phyloP scores from a whole-genome alignment of 1,140 invertebrate species.

The Penaeus indicus region DNA sequence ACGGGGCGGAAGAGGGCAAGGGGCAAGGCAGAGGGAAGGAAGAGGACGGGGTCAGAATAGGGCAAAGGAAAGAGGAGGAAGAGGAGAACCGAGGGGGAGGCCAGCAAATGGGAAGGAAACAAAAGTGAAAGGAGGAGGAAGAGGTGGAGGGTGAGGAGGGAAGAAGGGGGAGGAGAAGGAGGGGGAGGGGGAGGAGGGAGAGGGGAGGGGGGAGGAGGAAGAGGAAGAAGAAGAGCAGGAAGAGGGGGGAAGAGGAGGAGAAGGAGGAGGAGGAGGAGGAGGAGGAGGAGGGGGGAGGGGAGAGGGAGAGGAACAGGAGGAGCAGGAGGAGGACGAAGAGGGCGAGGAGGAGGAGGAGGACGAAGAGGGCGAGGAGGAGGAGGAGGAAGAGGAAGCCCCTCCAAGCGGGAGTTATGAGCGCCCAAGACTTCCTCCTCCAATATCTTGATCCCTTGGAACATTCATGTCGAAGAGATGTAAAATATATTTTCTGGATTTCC shows the following conservation, averaged over 20 bases:
- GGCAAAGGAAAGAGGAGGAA: not conserved
- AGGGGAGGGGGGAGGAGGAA: too few relatives aligned
- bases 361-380: not conserved
- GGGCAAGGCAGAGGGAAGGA: too few relatives aligned
- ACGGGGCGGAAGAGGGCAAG: too few relatives aligned
- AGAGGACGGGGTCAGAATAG: not conserved
- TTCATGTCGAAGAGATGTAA: slow-evolving; percentile 47
- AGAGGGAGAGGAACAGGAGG: not conserved
- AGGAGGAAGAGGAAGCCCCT: not conserved
- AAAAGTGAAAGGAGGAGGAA: not conserved
- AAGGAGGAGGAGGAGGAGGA: not conserved
- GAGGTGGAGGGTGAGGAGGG: too few relatives aligned
- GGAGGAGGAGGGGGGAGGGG: not conserved
- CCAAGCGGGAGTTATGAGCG: slow-evolving; percentile 41
- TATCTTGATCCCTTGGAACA: slow-evolving; percentile 46
- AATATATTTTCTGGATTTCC: slow-evolving; percentile 58
- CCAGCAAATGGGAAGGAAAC: not conserved
- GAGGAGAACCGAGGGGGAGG: not conserved
- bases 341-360: not conserved
- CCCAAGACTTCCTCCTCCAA: slow-evolving; percentile 27
- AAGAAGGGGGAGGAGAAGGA: not conserved
- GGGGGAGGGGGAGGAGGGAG: too few relatives aligned
- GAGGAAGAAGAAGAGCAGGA: not conserved
- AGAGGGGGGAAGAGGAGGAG: too few relatives aligned
- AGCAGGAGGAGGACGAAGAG: not conserved